A percentile compares a stretch with the other conserved stretches of the same genome.
These are phyloP conservation scores for Xylophagus ater DNA, from an alignment of 2,888 invertebrate genomes.

Conservation along the genomic window DNA sequence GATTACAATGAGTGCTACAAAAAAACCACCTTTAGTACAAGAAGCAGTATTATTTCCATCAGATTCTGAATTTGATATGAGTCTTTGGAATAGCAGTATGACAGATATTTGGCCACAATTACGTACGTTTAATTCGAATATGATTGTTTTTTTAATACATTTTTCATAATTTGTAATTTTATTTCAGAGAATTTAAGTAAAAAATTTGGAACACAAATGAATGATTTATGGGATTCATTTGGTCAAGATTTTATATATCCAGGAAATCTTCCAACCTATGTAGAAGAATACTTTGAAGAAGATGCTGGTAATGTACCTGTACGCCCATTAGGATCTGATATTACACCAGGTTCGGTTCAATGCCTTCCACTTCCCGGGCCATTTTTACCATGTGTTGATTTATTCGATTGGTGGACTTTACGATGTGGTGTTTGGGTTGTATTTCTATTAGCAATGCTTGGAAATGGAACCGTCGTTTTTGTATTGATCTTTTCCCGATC, in stretches of 20 bases:
- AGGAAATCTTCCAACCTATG: constrained; percentile 55
- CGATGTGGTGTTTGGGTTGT: constrained; percentile 96
- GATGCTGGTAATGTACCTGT: constrained; percentile 35
- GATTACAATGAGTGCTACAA: constrained; percentile 44
- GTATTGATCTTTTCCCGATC: constrained; percentile 82
- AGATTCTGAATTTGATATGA: constrained; percentile 58
- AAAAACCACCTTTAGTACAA: constrained; percentile 41
- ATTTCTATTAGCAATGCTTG: constrained; percentile 86
- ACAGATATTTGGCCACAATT: constrained; percentile 75
- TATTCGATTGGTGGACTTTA: constrained; percentile 96
- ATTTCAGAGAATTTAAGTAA: constrained; percentile 57
- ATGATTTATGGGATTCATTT: constrained; percentile 58
- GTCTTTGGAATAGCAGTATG: constrained; percentile 67
- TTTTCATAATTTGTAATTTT: constrained; percentile 8
- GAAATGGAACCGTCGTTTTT: constrained; percentile 91
- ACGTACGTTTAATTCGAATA: constrained; percentile 46
- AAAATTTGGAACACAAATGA: constrained; percentile 58
- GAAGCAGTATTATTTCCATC: constrained; percentile 61
- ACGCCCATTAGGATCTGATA: constrained; percentile 23
- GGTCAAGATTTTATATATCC: constrained; percentile 59
- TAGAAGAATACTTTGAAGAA: constrained; percentile 63
- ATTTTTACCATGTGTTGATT: constrained; percentile 88
- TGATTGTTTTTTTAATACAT: background rate
- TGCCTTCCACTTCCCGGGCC: constrained; percentile 84
- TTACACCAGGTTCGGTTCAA: constrained; percentile 41